These are phyloP conservation scores for Falcaria lacertinaria DNA, from an alignment of 2,888 invertebrate genomes.

Conservation along the genomic window DNA sequence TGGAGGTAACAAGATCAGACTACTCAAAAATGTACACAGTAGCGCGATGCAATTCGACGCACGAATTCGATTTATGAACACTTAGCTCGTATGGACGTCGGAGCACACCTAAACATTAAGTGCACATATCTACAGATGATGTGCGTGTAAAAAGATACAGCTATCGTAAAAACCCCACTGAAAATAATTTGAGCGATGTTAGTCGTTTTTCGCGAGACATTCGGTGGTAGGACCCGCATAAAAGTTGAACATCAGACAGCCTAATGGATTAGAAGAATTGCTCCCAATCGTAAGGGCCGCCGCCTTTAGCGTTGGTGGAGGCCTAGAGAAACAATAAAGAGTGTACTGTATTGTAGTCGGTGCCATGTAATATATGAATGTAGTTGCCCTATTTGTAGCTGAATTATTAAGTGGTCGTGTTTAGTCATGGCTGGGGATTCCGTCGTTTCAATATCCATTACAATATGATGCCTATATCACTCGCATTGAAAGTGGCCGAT, in stretches of 20 bases:
- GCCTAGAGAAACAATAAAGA: constrained; percentile 58
- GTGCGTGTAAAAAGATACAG: constrained; percentile 77
- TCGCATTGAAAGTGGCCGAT: constrained; percentile 2
- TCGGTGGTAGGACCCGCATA: constrained; percentile 71
- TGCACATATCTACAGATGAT: constrained; percentile 72
- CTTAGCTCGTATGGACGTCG: constrained; percentile 57
- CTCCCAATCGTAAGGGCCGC: constrained; percentile 62
- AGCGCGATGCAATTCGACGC: constrained; percentile 53
- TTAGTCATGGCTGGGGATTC: constrained; percentile 26
- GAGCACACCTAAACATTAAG: constrained; percentile 69
- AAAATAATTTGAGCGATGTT: constrained; percentile 77
- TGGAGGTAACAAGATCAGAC: background rate
- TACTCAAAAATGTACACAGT: constrained; percentile 4
- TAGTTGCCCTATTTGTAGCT: constrained; percentile 23
- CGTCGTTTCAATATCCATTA: constrained; percentile 24
- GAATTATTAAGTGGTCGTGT: constrained; percentile 34
- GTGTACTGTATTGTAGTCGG: constrained; percentile 48
- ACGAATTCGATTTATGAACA: constrained; percentile 73
- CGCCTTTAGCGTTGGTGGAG: constrained; percentile 52
- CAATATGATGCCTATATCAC: constrained; percentile 10
- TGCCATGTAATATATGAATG: constrained; percentile 40
- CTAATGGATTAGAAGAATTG: constrained; percentile 79
- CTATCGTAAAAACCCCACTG: constrained; percentile 74
- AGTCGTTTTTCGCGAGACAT: constrained; percentile 71
- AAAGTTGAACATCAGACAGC: constrained; percentile 72